These are phyloP conservation scores for Melieria picta DNA, from an alignment of 2,888 invertebrate genomes.

Conservation along the genomic window DNA sequence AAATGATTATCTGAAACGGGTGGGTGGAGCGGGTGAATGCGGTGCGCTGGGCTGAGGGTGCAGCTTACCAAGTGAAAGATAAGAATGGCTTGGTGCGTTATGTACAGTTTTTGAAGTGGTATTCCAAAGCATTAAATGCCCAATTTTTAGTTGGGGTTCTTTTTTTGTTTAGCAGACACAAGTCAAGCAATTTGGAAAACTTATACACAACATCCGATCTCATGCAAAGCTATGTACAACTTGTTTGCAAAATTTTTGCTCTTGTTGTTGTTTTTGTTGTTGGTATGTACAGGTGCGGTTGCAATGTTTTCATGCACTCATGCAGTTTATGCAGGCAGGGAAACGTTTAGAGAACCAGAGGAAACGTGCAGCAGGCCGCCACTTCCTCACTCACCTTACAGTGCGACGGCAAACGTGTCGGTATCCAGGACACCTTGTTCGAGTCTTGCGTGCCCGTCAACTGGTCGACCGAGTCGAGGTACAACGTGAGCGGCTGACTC, in stretches of 20 bases:
- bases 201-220: constrained; percentile 44
- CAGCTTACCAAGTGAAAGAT: background rate
- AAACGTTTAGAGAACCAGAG: background rate
- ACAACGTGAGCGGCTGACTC: constrained; percentile 88
- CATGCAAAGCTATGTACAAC: too few relatives aligned
- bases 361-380: constrained; percentile 4
- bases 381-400: constrained; percentile 76
- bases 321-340: background rate
- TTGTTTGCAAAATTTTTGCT: too few relatives aligned
- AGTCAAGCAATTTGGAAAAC: constrained; percentile 60
- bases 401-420: constrained; percentile 86
- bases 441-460: constrained; percentile 93
- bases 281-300: background rate
- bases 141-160: too few relatives aligned
- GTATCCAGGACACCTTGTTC: constrained; percentile 96
- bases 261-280: background rate
- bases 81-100: background rate
- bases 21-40: background rate
- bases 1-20: constrained; percentile 81
- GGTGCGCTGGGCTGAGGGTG: background rate
- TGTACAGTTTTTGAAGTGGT: background rate
- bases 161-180: constrained; percentile 54
- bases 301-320: too few relatives aligned
- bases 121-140: too few relatives aligned
- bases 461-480: constrained; percentile 97